Percentiles rank a stretch among this genome's conserved stretches.
These are phyloP conservation scores for Pinna nobilis DNA, from an alignment of 1,140 invertebrate species.

Conservation along the genomic window DNA sequence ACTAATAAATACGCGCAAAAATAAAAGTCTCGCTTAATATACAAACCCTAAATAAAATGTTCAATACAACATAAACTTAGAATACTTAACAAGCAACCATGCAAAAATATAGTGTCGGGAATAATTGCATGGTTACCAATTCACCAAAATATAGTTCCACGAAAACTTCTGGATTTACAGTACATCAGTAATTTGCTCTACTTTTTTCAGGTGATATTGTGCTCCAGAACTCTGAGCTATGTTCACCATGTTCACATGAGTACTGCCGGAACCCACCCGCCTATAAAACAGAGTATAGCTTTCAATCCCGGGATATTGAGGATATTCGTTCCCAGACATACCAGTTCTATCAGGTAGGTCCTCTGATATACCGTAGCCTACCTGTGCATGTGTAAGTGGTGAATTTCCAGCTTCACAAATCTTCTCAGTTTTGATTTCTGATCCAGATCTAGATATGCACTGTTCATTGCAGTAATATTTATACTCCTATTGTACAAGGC, in stretches of 20 bases:
- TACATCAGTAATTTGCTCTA: neutral
- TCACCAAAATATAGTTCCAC: too few species aligned
- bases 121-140: too few species aligned
- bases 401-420: neutral
- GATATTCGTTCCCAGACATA: constrained; percentile 48
- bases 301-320: constrained; percentile 40
- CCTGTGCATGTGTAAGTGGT: neutral
- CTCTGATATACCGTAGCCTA: neutral
- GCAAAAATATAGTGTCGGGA: too few species aligned
- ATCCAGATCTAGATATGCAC: neutral
- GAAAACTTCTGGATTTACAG: too few species aligned
- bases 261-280: constrained; percentile 47
- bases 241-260: constrained; percentile 34
- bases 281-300: constrained; percentile 43
- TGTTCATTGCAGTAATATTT: neutral
- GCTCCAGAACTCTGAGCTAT: constrained; percentile 38
- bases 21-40: too few species aligned
- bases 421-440: neutral
- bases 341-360: constrained; percentile 30
- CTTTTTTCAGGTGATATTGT: constrained; percentile 45
- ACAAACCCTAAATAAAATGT: too few species aligned
- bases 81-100: too few species aligned
- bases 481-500: too few species aligned
- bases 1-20: too few species aligned
- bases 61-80: too few species aligned